These are phyloP conservation scores for Cryptocheilus praepositus DNA, from an alignment of 2,888 invertebrate genomes.

Conservation along the genomic window DNA sequence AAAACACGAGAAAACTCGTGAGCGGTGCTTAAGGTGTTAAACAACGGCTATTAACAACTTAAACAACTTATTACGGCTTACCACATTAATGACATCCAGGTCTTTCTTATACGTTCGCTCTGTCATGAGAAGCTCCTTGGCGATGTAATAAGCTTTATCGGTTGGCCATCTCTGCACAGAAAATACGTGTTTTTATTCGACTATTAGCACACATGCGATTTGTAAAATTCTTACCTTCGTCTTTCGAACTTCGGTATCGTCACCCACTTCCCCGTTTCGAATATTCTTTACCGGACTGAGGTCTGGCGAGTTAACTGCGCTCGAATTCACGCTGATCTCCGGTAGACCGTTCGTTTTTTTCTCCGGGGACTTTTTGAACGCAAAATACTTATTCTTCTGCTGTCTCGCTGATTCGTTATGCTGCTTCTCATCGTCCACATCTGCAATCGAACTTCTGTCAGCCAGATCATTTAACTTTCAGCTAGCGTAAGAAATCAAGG, in stretches of 20 bases:
- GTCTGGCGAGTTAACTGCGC: conserved; percentile 63
- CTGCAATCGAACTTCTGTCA: conserved; percentile 49
- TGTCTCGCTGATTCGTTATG: conserved; percentile 40
- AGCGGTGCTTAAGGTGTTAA: too few relatives aligned
- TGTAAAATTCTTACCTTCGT: conserved; percentile 27
- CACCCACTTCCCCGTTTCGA: conserved; percentile 61
- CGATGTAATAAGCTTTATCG: conserved; percentile 87
- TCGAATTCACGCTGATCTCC: conserved; percentile 53
- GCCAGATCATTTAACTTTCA: neutral
- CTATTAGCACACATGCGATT: neutral
- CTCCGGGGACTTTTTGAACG: conserved; percentile 57
- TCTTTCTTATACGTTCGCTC: conserved; percentile 97
- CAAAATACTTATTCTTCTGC: conserved; percentile 69
- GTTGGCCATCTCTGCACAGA: conserved; percentile 79
- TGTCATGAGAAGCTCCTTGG: conserved; percentile 96
- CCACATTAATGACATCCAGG: conserved; percentile 91
- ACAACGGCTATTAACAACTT: too few relatives aligned
- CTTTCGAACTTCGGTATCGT: conserved; percentile 47
- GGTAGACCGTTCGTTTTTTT: conserved; percentile 57
- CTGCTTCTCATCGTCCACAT: conserved; percentile 47
- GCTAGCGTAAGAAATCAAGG: too few relatives aligned
- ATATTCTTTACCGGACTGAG: conserved; percentile 69
- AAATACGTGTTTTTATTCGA: conserved; percentile 27
- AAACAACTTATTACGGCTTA: conserved; percentile 72
- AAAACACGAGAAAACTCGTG: too few relatives aligned